A percentile compares a stretch with the other conserved stretches of the same genome.
Conservation (phyloP, 1,140 invertebrate genomes). For the Macrostomum lignano region DNA sequence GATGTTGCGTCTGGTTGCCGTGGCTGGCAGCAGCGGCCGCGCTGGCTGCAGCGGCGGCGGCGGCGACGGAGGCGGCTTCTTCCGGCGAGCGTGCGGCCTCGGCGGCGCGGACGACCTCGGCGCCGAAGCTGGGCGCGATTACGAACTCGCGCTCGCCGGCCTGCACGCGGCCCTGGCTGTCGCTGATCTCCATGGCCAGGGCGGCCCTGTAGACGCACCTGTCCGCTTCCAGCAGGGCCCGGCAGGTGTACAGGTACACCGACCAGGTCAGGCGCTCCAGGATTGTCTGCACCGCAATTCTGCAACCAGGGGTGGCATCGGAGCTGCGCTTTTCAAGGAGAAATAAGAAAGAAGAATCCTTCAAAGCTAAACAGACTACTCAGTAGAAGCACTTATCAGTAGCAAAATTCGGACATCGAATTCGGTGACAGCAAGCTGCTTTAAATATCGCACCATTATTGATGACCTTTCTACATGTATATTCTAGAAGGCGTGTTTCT, state of each 20-base stretch:
- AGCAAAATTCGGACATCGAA: too few species aligned
- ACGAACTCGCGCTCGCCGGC: conserved; percentile 24
- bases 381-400: too few species aligned
- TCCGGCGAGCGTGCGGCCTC: conserved; percentile 4
- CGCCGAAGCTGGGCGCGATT: conserved; percentile 20
- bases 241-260: conserved; percentile 13
- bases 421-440: too few species aligned
- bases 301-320: conserved; percentile 5
- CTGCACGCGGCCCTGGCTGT: conserved; percentile 13
- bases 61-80: too few species aligned
- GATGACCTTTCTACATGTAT: too few species aligned
- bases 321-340: background rate
- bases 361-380: too few species aligned
- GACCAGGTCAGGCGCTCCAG: conserved; percentile 17
- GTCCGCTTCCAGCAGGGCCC: conserved; percentile 16
- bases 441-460: too few species aligned
- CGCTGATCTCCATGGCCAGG: conserved; percentile 22
- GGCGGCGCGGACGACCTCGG: too few species aligned
- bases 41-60: too few species aligned
- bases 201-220: conserved; percentile 16
- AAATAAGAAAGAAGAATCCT: background rate
- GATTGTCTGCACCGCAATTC: conserved; percentile 16
- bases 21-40: too few species aligned
- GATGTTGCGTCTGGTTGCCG: too few species aligned
- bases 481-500: too few species aligned